These are phyloP conservation scores for Triplophysa siluroides DNA, from an alignment of 2,113 vertebrate genomes.

Conservation along the genomic window DNA sequence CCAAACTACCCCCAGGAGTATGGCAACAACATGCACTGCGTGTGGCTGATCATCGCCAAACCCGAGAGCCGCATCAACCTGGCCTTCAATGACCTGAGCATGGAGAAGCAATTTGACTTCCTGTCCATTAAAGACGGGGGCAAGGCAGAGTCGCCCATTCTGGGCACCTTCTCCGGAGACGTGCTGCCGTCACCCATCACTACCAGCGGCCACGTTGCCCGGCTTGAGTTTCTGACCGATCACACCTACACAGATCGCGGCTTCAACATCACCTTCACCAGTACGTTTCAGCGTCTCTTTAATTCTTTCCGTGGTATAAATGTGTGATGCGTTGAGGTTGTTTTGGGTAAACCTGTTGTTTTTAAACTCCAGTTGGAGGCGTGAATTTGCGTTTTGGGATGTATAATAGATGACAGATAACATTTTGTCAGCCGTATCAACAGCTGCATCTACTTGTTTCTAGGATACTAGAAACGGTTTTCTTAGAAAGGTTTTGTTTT, in stretches of 20 bases:
- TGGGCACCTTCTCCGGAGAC: slow-evolving; percentile 94
- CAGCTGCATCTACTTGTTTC: too few species aligned
- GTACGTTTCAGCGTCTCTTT: slow-evolving; percentile 71
- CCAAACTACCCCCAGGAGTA: slow-evolving; percentile 98
- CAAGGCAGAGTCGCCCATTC: slow-evolving; percentile 89
- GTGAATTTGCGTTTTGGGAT: neutral
- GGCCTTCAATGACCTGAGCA: slow-evolving; percentile 98
- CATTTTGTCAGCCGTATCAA: neutral
- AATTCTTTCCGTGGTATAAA: neutral
- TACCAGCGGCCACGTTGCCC: slow-evolving; percentile 90
- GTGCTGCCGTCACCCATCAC: slow-evolving; percentile 92
- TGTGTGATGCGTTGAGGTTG: neutral
- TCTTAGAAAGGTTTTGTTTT: neutral
- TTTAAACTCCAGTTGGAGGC: neutral
- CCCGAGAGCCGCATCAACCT: slow-evolving; percentile 95
- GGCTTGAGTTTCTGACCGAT: slow-evolving; percentile 96
- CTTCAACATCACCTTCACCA: slow-evolving; percentile 98
- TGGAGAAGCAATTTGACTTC: slow-evolving; percentile 99
- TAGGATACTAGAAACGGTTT: neutral
- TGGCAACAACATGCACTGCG: slow-evolving; percentile 95
- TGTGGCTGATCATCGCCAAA: slow-evolving; percentile 95
- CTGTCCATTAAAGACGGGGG: slow-evolving; percentile 93
- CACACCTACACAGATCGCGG: slow-evolving; percentile 97
- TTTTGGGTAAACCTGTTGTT: neutral
- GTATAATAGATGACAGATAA: slow-evolving; percentile 20